Evolutionary conservation across 2,797 vertebrate genomes (phyloP).

Genomic region (Jordanella pulchra): DNA sequence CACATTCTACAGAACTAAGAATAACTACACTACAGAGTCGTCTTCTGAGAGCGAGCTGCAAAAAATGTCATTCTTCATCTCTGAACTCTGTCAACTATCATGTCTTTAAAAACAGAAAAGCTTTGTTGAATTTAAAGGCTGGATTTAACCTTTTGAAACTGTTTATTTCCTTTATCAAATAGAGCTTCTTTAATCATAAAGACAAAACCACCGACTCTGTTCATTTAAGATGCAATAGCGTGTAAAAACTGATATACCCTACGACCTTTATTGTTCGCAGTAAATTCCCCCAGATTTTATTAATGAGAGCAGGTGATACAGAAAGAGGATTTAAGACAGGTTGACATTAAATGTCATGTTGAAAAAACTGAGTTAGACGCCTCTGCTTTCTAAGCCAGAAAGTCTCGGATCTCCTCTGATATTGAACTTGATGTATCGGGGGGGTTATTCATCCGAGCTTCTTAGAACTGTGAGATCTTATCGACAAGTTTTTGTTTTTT

Average conservation of each 20-base stretch:
- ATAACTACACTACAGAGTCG: background rate
- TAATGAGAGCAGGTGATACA: background rate
- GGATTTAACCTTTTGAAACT: background rate
- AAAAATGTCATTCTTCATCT: background rate
- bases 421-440: background rate
- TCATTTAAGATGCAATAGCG: background rate
- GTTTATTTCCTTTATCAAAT: background rate
- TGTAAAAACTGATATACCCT: background rate
- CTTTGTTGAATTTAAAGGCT: background rate
- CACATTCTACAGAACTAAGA: slow-evolving; percentile 1
- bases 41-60: background rate
- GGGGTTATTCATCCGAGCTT: background rate
- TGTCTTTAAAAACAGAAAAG: no score
- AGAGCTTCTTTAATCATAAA: background rate
- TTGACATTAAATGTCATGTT: background rate
- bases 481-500: background rate
- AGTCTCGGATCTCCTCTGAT: background rate
- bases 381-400: background rate
- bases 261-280: background rate
- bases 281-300: background rate
- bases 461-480: slow-evolving; percentile 9
- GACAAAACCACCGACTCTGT: background rate
- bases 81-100: no score
- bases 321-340: background rate
- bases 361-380: background rate